Percentiles rank a stretch among this genome's conserved stretches.
Conservation (phyloP, 2,113 vertebrate species). For the Sander vitreus region DNA sequence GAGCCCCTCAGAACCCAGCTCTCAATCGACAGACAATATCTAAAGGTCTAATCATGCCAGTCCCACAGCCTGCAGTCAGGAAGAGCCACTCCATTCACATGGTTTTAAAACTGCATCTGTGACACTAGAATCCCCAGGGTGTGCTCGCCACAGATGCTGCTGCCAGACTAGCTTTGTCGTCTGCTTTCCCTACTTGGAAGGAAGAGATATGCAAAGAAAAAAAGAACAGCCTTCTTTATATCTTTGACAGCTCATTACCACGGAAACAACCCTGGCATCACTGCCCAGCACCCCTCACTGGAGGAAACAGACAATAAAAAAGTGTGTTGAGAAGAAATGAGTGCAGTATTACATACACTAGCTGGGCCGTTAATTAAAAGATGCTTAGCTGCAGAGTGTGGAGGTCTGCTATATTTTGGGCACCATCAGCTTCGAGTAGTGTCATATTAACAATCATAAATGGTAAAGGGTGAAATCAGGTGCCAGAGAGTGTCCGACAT, state of each 20-base stretch:
- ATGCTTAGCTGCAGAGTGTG: conserved; percentile 65
- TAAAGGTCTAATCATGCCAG: conserved; percentile 78
- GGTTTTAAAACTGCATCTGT: conserved; percentile 75
- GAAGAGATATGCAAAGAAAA: conserved; percentile 72
- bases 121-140: conserved; percentile 79
- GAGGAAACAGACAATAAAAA: conserved; percentile 73
- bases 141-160: conserved; percentile 75
- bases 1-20: conserved; percentile 52
- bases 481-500: conserved; percentile 33
- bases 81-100: conserved; percentile 68
- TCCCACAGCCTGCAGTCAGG: conserved; percentile 65
- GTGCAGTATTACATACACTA: conserved; percentile 60
- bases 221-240: conserved; percentile 82
- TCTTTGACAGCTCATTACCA: conserved; percentile 87
- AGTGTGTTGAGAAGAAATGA: conserved; percentile 57
- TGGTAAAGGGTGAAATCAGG: conserved; percentile 33
- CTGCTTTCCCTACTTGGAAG: conserved; percentile 76
- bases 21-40: conserved; percentile 71
- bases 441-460: conserved; percentile 35
- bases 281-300: conserved; percentile 53
- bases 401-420: conserved; percentile 55
- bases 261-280: conserved; percentile 83
- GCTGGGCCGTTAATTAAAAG: conserved; percentile 79
- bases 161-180: conserved; percentile 73
- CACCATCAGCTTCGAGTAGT: conserved; percentile 36